These are phyloP conservation scores for Dendrophyllia cribrosa DNA, from an alignment of 64 coral and sea anemone species.

Conservation along the genomic window DNA sequence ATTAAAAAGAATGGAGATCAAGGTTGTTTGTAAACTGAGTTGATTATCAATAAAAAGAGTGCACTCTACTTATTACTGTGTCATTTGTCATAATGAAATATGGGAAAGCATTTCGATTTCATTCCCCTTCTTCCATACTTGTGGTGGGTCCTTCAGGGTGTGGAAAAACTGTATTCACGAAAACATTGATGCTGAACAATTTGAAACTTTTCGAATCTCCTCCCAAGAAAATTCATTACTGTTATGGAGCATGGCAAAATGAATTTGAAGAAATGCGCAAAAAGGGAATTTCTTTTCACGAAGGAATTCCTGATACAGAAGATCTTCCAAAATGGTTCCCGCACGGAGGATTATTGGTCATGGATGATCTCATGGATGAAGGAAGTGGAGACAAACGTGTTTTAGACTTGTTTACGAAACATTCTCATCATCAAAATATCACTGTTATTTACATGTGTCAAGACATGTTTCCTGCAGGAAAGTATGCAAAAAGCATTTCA, in stretches of 20 bases:
- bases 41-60: neutral
- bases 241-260: neutral
- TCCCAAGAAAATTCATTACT: neutral
- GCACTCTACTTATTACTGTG: neutral
- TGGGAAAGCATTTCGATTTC: neutral
- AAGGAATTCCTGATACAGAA: neutral
- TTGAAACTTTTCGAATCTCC: neutral
- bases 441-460: conserved; percentile 21
- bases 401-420: conserved; percentile 20
- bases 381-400: conserved; percentile 16
- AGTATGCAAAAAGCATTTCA: neutral
- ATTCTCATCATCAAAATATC: neutral
- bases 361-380: conserved; percentile 68
- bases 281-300: neutral
- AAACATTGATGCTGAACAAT: too few species aligned
- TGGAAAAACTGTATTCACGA: neutral
- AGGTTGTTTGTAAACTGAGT: neutral
- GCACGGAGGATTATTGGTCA: conserved; percentile 21
- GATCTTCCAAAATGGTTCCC: neutral
- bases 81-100: neutral
- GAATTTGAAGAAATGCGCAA: neutral
- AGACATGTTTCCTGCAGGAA: neutral
- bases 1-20: too few species aligned
- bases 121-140: neutral
- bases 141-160: neutral